These are phyloP conservation scores for Drosophila nasuta DNA, from an alignment of 1,140 invertebrate species.

Conservation along the genomic window DNA sequence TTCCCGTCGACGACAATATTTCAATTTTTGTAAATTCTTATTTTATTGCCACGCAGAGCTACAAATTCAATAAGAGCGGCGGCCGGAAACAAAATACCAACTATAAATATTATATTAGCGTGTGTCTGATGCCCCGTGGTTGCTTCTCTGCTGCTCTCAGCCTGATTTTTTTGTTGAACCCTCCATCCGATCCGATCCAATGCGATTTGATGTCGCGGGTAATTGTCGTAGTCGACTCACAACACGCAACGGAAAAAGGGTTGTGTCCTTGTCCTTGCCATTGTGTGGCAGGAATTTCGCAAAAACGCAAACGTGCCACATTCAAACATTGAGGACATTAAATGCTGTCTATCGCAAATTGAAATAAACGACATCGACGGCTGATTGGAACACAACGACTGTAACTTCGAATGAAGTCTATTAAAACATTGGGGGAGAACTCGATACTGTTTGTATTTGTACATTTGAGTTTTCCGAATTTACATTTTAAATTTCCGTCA, in stretches of 20 bases:
- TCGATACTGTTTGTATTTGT: too few species aligned
- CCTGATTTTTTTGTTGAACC: conserved; percentile 12
- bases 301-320: conserved; percentile 22
- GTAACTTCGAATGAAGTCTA: not conserved
- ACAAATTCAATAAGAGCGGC: conserved; percentile 67
- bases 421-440: not conserved
- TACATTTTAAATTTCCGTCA: too few species aligned
- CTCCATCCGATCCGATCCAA: not conserved
- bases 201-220: conserved; percentile 19
- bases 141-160: conserved; percentile 19
- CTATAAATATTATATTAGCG: conserved; percentile 80
- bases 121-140: conserved; percentile 34
- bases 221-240: conserved; percentile 30
- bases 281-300: conserved; percentile 54
- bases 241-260: conserved; percentile 48
- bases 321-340: conserved; percentile 31
- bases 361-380: conserved; percentile 47
- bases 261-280: conserved; percentile 54
- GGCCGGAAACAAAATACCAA: conserved; percentile 75
- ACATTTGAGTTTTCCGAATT: too few species aligned
- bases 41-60: conserved; percentile 37
- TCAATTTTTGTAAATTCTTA: conserved; percentile 39
- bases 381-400: not conserved
- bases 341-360: conserved; percentile 61
- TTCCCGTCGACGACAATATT: conserved; percentile 10